Evolutionary conservation across 2,797 vertebrate species (phyloP).

Genomic region (Taenioides sp.): DNA sequence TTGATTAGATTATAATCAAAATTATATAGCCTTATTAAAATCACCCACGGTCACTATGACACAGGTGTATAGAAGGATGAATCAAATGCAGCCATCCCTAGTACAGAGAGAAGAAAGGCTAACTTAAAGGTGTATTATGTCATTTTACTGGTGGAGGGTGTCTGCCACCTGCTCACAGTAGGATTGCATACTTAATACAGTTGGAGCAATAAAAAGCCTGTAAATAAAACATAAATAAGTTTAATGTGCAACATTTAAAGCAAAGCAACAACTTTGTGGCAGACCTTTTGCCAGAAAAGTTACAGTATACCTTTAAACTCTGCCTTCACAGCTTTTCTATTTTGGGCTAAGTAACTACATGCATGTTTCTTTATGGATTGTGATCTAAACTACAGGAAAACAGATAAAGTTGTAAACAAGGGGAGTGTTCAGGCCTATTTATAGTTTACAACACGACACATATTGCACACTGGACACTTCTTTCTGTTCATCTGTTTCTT

Average conservation of each 20-base stretch:
- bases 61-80: neutral
- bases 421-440: conserved; percentile 5
- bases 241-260: no score
- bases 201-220: no score
- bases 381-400: neutral
- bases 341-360: neutral
- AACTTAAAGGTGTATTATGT: neutral
- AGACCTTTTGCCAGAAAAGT: no score
- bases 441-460: neutral
- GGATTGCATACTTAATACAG: no score
- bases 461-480: neutral
- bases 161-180: no score
- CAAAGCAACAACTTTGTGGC: no score
- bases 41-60: no score
- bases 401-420: neutral
- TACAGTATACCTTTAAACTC: neutral
- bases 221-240: no score
- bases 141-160: no score
- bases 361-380: conserved; percentile 8
- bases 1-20: neutral
- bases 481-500: conserved; percentile 12
- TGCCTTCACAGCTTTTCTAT: neutral
- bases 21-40: neutral
- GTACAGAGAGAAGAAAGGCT: neutral
- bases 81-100: neutral